These are phyloP conservation scores for Ophion obscuratus DNA, from an alignment of 2,888 invertebrate genomes.

Conservation along the genomic window DNA sequence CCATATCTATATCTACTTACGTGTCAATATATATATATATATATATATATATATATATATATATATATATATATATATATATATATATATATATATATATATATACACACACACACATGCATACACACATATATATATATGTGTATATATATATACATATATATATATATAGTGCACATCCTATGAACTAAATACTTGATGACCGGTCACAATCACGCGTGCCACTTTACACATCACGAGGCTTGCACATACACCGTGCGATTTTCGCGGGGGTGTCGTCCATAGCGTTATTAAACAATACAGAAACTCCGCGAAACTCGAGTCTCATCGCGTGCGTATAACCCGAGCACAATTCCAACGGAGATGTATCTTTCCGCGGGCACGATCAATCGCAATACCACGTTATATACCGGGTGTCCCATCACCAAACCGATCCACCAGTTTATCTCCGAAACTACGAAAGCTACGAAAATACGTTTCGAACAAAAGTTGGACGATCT, in stretches of 20 bases:
- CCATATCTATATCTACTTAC: too few species aligned
- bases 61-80: background rate
- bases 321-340: slow-evolving; percentile 1
- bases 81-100: slow-evolving; percentile 67
- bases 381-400: background rate
- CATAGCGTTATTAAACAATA: slow-evolving; percentile 44
- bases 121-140: slow-evolving; percentile 67
- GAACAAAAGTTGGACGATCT: background rate
- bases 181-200: slow-evolving; percentile 78
- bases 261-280: slow-evolving; percentile 59
- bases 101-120: slow-evolving; percentile 67
- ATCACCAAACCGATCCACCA: background rate
- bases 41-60: slow-evolving; percentile 70
- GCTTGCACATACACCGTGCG: slow-evolving; percentile 10
- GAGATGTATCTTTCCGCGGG: slow-evolving; percentile 27
- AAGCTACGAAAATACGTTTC: background rate
- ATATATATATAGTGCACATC: slow-evolving; percentile 77
- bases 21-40: slow-evolving; percentile 58
- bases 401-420: background rate
- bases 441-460: background rate
- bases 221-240: slow-evolving; percentile 61
- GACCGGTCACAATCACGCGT: slow-evolving; percentile 78
- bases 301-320: slow-evolving; percentile 46
- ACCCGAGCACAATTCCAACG: slow-evolving; percentile 40
- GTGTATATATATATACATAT: background rate